Evolutionary conservation across 2,888 invertebrate genomes (phyloP).

Genomic region (Beris chalybata): DNA sequence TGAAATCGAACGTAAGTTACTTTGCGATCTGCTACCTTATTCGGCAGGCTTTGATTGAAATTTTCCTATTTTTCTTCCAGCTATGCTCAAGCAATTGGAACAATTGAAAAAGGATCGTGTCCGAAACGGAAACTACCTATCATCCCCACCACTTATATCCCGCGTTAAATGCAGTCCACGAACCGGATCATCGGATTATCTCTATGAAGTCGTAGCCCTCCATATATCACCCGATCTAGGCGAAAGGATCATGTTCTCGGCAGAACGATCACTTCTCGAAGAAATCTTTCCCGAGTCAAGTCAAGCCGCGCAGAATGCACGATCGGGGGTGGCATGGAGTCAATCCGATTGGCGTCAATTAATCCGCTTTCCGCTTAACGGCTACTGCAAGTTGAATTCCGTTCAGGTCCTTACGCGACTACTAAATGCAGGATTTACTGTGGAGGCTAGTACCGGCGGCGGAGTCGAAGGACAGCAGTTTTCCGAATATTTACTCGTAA

Average conservation of each 20-base stretch:
- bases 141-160: constrained; percentile 55
- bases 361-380: constrained; percentile 82
- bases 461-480: constrained; percentile 89
- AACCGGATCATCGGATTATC: constrained; percentile 50
- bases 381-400: constrained; percentile 88
- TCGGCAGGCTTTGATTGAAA: neutral
- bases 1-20: constrained; percentile 79
- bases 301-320: constrained; percentile 73
- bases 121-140: constrained; percentile 61
- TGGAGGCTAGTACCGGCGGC: constrained; percentile 82
- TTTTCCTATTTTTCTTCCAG: constrained; percentile 54
- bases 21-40: neutral
- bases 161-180: constrained; percentile 50
- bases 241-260: constrained; percentile 79
- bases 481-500: constrained; percentile 82
- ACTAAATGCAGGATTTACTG: constrained; percentile 74
- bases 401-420: constrained; percentile 83
- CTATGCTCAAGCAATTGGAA: constrained; percentile 73
- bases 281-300: constrained; percentile 77
- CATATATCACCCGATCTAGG: constrained; percentile 81
- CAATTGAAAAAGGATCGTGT: constrained; percentile 71
- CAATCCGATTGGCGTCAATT: constrained; percentile 80
- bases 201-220: constrained; percentile 77
- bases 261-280: constrained; percentile 74
- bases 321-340: constrained; percentile 80